Conservation (phyloP, 1,140 invertebrate genomes). For the Aphelinus atriplicis region DNA sequence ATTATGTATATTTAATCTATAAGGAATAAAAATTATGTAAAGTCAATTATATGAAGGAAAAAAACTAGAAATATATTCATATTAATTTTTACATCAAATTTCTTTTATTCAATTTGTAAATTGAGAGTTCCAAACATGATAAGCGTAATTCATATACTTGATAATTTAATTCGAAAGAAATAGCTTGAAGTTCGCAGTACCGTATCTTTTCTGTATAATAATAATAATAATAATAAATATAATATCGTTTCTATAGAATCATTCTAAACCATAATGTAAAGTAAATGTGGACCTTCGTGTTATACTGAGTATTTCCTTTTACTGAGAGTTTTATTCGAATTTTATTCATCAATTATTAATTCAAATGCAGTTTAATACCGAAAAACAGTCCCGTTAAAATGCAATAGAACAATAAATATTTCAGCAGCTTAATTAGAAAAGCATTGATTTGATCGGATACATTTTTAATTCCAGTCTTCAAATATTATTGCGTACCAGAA, state of each 20-base stretch:
- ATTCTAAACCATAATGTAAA: too few species aligned
- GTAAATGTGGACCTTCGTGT: too few species aligned
- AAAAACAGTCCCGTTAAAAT: too few species aligned
- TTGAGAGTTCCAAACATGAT: too few species aligned
- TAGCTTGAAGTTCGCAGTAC: not conserved
- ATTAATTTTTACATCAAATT: not conserved
- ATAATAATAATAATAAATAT: not conserved
- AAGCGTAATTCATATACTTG: not conserved
- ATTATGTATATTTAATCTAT: not conserved
- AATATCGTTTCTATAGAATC: too few species aligned
- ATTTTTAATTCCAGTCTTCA: not conserved
- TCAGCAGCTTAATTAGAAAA: too few species aligned
- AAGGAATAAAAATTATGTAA: constrained; percentile 1
- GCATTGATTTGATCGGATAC: not conserved
- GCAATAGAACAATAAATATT: too few species aligned
- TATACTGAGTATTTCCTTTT: too few species aligned
- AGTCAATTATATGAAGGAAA: not conserved
- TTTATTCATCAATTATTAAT: not conserved
- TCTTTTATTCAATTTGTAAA: not conserved
- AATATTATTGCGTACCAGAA: not conserved
- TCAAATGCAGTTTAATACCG: too few species aligned
- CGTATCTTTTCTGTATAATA: not conserved
- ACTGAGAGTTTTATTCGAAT: not conserved
- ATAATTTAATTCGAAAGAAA: not conserved
- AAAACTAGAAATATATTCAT: too few species aligned